Conservation (phyloP, 2,113 vertebrate genomes). For the Turdus rufiventris region DNA sequence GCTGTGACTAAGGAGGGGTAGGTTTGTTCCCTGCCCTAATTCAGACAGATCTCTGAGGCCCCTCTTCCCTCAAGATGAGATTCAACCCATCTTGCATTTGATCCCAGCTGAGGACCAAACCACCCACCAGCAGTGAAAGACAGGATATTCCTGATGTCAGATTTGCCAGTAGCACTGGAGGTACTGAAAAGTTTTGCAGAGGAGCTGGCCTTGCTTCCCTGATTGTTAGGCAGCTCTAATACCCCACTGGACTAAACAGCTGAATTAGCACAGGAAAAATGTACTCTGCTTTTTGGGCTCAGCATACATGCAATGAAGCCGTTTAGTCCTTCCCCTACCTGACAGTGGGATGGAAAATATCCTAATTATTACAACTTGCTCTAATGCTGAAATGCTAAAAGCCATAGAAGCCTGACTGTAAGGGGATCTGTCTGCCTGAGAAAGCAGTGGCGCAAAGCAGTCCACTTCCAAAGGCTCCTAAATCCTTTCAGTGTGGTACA, state of each 20-base stretch:
- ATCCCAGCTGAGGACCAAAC: neutral
- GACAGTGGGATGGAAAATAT: neutral
- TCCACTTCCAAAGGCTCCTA: neutral
- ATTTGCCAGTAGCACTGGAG: neutral
- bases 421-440: neutral
- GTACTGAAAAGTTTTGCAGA: neutral
- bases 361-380: neutral
- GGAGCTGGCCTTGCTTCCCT: neutral
- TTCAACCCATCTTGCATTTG: neutral
- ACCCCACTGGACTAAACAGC: neutral
- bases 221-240: neutral
- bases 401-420: neutral
- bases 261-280: neutral
- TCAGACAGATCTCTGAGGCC: neutral
- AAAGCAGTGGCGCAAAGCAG: neutral
- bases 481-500: neutral
- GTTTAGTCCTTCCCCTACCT: neutral
- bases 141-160: neutral
- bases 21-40: neutral
- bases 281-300: neutral
- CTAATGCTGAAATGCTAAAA: neutral
- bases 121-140: neutral
- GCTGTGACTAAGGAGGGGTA: neutral
- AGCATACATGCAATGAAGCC: neutral
- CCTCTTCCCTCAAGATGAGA: neutral